phyloP scores from a whole-genome alignment of 2,113 vertebrate species.

The Pseudorhombus dupliciocellatus region DNA sequence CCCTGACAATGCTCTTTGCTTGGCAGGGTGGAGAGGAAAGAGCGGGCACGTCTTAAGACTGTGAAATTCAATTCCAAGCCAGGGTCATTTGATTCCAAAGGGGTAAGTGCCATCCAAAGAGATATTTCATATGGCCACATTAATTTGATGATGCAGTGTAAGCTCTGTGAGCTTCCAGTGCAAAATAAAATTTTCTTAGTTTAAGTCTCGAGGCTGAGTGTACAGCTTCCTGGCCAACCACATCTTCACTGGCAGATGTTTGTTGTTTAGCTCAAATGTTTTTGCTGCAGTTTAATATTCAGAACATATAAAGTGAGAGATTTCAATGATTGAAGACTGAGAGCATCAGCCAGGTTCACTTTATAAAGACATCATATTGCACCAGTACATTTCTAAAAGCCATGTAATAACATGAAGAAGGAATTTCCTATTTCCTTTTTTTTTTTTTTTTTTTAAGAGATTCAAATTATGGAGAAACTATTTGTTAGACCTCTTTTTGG shows the following conservation, averaged over 20 bases:
- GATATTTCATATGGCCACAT: background rate
- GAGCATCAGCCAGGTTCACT: background rate
- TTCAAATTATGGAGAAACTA: background rate
- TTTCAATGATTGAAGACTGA: background rate
- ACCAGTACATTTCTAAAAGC: background rate
- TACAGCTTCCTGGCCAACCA: background rate
- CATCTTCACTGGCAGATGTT: background rate
- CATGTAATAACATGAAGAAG: background rate
- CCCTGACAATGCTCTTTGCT: constrained; percentile 38
- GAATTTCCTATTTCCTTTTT: background rate
- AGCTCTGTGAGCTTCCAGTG: background rate
- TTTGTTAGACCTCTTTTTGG: background rate
- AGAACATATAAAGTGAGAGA: background rate
- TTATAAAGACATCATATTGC: background rate
- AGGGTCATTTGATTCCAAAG: constrained; percentile 93
- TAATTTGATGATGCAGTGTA: background rate
- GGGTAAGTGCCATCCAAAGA: constrained; percentile 84
- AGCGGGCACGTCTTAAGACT: constrained; percentile 94
- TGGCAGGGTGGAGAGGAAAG: constrained; percentile 94
- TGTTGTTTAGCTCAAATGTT: background rate
- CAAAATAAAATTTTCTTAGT: background rate
- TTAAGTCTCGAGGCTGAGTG: background rate
- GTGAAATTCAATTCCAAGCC: constrained; percentile 97
- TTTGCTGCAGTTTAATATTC: constrained; percentile 3
- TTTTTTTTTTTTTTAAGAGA: background rate